Conservation (phyloP, 2,888 invertebrate genomes). For the Trissonchulus latispiculum region DNA sequence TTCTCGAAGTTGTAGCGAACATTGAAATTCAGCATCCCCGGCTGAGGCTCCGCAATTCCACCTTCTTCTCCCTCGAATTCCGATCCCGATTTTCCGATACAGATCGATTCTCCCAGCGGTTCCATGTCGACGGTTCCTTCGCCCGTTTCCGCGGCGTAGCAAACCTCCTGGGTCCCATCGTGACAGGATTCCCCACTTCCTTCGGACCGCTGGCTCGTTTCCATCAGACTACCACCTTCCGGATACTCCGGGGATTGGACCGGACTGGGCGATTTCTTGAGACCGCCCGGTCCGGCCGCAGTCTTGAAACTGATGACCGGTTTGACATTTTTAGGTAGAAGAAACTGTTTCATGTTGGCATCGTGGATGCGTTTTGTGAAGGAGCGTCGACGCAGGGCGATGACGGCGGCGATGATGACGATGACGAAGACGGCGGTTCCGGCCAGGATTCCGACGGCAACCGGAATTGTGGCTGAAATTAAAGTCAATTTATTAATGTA, state of each 20-base stretch:
- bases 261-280: slow-evolving; percentile 35
- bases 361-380: slow-evolving; percentile 24
- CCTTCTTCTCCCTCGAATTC: too few relatives aligned
- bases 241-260: slow-evolving; percentile 33
- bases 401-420: slow-evolving; percentile 13
- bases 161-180: neutral
- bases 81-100: neutral
- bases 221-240: neutral
- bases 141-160: neutral
- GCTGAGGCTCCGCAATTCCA: neutral
- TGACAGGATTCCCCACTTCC: neutral
- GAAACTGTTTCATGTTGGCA: slow-evolving; percentile 32
- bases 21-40: slow-evolving; percentile 36
- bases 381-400: slow-evolving; percentile 17
- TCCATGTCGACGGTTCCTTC: neutral
- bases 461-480: slow-evolving; percentile 16
- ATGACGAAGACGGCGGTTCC: slow-evolving; percentile 22
- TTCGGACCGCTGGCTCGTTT: neutral
- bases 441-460: slow-evolving; percentile 15
- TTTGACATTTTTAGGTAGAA: slow-evolving; percentile 19
- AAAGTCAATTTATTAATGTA: too few relatives aligned
- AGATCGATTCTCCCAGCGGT: neutral
- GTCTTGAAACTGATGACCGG: slow-evolving; percentile 32
- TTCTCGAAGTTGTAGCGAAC: slow-evolving; percentile 36
- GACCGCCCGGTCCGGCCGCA: slow-evolving; percentile 34